Base-by-base conservation (phyloP, 2,113 vertebrate genomes). In the Ursus arctos region DNA sequence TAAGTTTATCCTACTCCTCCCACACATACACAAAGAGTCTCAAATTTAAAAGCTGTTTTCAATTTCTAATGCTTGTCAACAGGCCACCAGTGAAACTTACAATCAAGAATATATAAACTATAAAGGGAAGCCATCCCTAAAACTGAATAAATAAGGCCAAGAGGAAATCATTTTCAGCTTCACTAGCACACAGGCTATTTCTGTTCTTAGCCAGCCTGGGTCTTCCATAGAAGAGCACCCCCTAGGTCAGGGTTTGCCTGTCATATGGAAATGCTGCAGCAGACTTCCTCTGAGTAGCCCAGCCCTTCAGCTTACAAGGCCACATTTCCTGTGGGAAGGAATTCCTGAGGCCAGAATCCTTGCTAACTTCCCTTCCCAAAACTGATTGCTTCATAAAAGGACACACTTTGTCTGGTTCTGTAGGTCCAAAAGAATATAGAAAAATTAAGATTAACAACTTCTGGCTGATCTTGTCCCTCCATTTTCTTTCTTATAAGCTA, bases 241-340 rank as follows among this genome's bases (percentile, higher is more conserved):
- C n/a, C 18, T 74, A 33, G 80, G 51, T 81, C 88, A 94, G 59
- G 47, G 16, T 76, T 91, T 96, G 82, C 19, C 43, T 61, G 63
- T 82, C 91, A 86, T 40, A 61, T 53, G 59, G 81, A 97, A 95
- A 92, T 9, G 43, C n/a, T n/a, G 28, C 6, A 10, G 47, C 77
- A 57, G 74, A 83, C 31, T 98, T 98, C 95, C 95, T 88, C 28
- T 88, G 71, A 76, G 15, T 65, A 33, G 28, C 47, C 88, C 21
- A 57, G 40, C 22, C 77, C 77, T 91, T 89, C 82, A 95, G 88
- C 49, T 57, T 89, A 43, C 77, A 93, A 95, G 76, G 77, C 59
- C 82, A 63, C 33, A 40, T 67, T 97, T 98, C 96, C 96, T 91
- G 65, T 53, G 71, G 86, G 92, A 97, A 82, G 86, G 79, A 95